Base-by-base conservation (phyloP, 2,113 vertebrate genomes). In the Barnardius zonarius region DNA sequence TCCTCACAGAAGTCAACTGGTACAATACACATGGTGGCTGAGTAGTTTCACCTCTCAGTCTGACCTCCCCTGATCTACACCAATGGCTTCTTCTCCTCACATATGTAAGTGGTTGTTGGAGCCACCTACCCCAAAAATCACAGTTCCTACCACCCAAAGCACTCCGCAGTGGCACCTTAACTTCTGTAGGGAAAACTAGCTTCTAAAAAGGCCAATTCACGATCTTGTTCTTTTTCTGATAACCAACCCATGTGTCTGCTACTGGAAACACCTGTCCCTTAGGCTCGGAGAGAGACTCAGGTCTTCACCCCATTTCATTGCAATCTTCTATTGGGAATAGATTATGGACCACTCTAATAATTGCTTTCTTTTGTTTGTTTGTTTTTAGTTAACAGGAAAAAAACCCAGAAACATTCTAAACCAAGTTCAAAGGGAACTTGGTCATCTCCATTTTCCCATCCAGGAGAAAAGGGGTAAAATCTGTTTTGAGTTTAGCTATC, bases 401-500 rank as follows among this genome's bases (percentile, higher is more conserved):
- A 81, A 11, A 4, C 19, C 33, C 76, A 95, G 81, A 96, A 95
- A 80, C 72, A 77, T 92, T 95, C 41, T 78, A 87, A 90, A 91
- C 44, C 4, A 7, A 95, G 84, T 96, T 97, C 96, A 93, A 94
- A 93, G 85, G 82, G 78, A 97, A 41, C 41, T 73, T 92, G 85
- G 84, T 92, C 91, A 97, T 93, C 83, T 93, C 44, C 88, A 6
- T 91, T 90, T 88, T 69, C 57, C 54, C 37, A 55, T 93, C 30
- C 67, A 86, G 81, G 77, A 94, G 84, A 93, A 96, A 94, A 72
- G 59, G 86, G 28, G 39, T 87, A 94, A 96, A 97, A 92, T 96
- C 93, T 97, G 95, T 55, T 97, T 85, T 81, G 69, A 83, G 44
- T 97, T 97, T 92, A 93, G 76, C 92, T 96, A 97, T 97, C 97